These are phyloP conservation scores for Rostratula benghalensis DNA, from an alignment of 2,113 vertebrate species.

Conservation along the genomic window DNA sequence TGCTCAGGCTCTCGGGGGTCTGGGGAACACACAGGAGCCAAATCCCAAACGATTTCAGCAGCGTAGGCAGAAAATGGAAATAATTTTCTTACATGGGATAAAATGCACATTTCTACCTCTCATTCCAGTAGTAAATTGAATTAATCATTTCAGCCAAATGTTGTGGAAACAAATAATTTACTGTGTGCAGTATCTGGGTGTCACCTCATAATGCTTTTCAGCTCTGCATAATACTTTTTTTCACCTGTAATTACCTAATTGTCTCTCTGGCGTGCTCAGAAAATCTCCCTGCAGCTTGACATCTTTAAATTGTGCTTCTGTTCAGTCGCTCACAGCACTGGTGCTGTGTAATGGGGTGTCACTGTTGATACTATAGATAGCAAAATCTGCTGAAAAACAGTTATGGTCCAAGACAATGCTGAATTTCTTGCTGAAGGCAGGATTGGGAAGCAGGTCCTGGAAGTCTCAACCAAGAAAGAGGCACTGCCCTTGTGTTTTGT, in stretches of 20 bases:
- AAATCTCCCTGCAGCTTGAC: not conserved
- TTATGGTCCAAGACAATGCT: not conserved
- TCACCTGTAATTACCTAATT: not conserved
- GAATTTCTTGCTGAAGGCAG: not conserved
- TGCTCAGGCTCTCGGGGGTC: no score
- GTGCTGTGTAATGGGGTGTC: not conserved
- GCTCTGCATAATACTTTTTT: not conserved
- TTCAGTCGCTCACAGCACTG: not conserved
- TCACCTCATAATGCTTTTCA: not conserved
- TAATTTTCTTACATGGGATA: not conserved
- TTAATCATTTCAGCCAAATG: not conserved
- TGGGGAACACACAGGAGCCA: not conserved
- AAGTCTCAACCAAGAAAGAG: not conserved
- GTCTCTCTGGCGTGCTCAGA: not conserved
- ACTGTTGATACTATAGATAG: not conserved
- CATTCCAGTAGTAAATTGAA: not conserved
- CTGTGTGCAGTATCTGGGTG: not conserved
- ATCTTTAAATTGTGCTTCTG: not conserved
- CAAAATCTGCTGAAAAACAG: not conserved
- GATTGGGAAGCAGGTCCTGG: not conserved
- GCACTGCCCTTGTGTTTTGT: not conserved
- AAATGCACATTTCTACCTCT: not conserved
- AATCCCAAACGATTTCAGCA: not conserved
- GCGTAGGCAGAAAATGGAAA: not conserved
- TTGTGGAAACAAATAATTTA: conserved; percentile 1